Evolutionary conservation across 2,113 vertebrate species (phyloP).

Genomic region (Empidonax alnorum): DNA sequence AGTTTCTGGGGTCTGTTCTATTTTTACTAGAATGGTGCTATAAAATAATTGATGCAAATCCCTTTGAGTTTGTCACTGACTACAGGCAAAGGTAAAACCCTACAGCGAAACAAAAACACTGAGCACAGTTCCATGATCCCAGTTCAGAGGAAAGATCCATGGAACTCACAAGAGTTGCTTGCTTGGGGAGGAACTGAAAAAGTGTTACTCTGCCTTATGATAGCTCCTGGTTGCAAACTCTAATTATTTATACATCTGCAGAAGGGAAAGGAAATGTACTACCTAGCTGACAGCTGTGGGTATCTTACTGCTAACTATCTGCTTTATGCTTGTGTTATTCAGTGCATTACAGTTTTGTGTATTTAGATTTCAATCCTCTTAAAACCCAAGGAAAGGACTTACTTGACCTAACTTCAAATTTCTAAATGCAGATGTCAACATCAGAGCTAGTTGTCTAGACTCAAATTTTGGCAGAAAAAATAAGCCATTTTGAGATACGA

Average conservation of each 20-base stretch:
- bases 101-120: neutral
- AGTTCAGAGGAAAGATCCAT: neutral
- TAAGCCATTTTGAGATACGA: neutral
- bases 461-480: neutral
- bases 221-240: neutral
- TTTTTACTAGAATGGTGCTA: neutral
- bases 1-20: neutral
- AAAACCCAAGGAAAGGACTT: neutral
- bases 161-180: neutral
- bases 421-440: neutral
- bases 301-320: neutral
- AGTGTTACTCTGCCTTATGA: neutral
- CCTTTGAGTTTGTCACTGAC: neutral
- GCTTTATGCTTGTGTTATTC: neutral
- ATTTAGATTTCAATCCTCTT: neutral
- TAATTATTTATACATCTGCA: neutral
- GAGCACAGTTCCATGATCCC: neutral
- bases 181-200: neutral
- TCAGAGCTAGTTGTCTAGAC: neutral
- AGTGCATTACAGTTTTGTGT: neutral
- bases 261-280: neutral
- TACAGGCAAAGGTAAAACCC: neutral
- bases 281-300: neutral
- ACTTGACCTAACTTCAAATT: neutral
- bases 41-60: neutral